Conservation (phyloP, 2,113 vertebrate genomes). For the mouse (Mus musculus) region DNA sequence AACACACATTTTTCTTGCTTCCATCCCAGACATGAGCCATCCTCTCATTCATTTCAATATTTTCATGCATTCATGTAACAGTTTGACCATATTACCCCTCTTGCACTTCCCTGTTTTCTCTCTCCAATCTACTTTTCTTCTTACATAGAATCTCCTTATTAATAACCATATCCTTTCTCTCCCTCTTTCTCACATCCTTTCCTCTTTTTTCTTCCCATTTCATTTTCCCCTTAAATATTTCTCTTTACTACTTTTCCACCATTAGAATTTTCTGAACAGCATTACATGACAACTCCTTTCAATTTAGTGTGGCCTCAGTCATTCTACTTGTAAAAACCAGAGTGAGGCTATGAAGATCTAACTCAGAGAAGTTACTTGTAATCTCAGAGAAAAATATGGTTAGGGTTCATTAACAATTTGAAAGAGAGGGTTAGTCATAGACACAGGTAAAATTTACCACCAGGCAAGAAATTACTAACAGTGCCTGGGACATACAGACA, state of each 20-base stretch:
- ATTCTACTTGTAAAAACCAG: not conserved
- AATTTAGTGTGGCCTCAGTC: not conserved
- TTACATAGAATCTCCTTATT: not conserved
- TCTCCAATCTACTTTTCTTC: not conserved
- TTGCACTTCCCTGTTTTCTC: not conserved
- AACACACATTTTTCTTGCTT: not conserved
- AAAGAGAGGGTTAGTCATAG: not conserved
- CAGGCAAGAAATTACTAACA: not conserved
- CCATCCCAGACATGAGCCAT: not conserved
- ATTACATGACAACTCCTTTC: slow-evolving; percentile 18
- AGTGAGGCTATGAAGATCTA: not conserved
- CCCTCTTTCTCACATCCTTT: not conserved
- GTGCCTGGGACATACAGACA: not conserved
- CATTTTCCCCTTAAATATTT: not conserved
- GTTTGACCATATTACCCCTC: not conserved
- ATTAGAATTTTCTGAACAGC: not conserved
- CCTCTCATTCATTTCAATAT: not conserved
- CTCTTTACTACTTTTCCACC: not conserved
- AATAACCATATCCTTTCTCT: not conserved
- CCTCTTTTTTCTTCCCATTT: not conserved
- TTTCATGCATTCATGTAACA: not conserved
- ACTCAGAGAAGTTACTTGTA: not conserved
- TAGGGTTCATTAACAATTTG: not conserved
- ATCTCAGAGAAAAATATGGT: not conserved
- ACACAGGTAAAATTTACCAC: not conserved